A percentile compares a stretch with the other conserved stretches of the same genome.
Conservation (phyloP, 2,797 vertebrate genomes). For the Silurus aristotelis region DNA sequence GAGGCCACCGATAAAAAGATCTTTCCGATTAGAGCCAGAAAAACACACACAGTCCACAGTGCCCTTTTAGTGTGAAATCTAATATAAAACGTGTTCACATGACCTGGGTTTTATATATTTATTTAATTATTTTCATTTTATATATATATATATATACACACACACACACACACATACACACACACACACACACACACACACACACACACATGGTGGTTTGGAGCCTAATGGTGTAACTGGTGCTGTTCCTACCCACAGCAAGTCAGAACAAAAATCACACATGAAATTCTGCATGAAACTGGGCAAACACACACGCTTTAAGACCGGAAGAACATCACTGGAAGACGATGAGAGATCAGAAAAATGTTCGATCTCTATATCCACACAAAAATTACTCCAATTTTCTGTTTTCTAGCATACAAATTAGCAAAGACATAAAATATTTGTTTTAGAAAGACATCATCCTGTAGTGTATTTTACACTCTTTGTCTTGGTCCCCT, state of each 20-base stretch:
- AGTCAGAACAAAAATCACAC: too few relatives aligned
- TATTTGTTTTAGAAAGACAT: conserved; percentile 15
- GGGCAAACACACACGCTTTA: too few relatives aligned
- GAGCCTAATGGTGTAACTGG: too few relatives aligned
- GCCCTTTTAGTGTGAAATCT: conserved; percentile 49
- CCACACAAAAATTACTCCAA: too few relatives aligned
- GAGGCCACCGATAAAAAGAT: conserved; percentile 50
- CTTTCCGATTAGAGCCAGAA: conserved; percentile 55
- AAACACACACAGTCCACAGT: conserved; percentile 42
- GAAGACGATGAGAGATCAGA: too few relatives aligned
- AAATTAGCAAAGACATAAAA: not conserved
- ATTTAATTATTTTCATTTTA: not conserved
- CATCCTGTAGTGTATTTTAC: not conserved
- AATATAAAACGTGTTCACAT: conserved; percentile 47
- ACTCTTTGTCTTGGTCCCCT: not conserved
- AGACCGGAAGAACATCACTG: too few relatives aligned
- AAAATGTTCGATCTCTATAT: too few relatives aligned
- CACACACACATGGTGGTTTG: too few relatives aligned
- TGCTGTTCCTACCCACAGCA: too few relatives aligned
- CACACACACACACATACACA: too few relatives aligned
- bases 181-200: too few relatives aligned
- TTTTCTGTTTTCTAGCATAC: conserved; percentile 9
- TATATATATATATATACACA: conserved; percentile 5
- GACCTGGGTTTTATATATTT: conserved; percentile 29
- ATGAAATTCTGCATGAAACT: too few relatives aligned